Evolutionary conservation across 2,113 vertebrate genomes (phyloP).

Genomic region (Macheiramphus alcinus): DNA sequence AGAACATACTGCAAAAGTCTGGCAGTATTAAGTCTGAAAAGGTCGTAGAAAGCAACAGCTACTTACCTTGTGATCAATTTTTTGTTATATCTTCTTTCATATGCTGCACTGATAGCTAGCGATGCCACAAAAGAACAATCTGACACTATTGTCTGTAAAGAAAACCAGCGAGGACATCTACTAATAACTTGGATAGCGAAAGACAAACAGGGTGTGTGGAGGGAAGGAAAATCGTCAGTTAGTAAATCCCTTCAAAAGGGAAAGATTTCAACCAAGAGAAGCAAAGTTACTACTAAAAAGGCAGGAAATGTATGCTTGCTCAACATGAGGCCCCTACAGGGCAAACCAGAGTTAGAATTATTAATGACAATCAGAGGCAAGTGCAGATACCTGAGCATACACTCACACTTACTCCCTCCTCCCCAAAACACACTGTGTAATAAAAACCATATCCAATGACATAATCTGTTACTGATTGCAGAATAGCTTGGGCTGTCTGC

Average conservation of each 20-base stretch:
- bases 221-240: not conserved
- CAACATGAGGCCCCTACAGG: not conserved
- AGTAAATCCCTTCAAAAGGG: not conserved
- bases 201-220: not conserved
- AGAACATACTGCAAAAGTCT: not conserved
- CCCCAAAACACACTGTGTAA: not conserved
- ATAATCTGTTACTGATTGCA: not conserved
- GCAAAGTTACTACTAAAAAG: not conserved
- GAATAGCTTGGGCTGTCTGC: not conserved
- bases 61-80: constrained; percentile 95
- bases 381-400: not conserved
- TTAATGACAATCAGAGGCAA: not conserved
- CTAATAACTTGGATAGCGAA: not conserved
- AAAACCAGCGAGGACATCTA: not conserved
- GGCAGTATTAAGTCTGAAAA: not conserved
- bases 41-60: not conserved
- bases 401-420: not conserved
- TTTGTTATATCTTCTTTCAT: constrained; percentile 96
- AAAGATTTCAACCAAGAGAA: not conserved
- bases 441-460: not conserved
- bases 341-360: not conserved
- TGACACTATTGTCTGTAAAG: constrained; percentile 91
- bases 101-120: constrained; percentile 95
- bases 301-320: not conserved
- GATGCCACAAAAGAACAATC: constrained; percentile 98